These are phyloP conservation scores for Drosophila anomalata DNA, from an alignment of 2,888 invertebrate species.

Conservation along the genomic window DNA sequence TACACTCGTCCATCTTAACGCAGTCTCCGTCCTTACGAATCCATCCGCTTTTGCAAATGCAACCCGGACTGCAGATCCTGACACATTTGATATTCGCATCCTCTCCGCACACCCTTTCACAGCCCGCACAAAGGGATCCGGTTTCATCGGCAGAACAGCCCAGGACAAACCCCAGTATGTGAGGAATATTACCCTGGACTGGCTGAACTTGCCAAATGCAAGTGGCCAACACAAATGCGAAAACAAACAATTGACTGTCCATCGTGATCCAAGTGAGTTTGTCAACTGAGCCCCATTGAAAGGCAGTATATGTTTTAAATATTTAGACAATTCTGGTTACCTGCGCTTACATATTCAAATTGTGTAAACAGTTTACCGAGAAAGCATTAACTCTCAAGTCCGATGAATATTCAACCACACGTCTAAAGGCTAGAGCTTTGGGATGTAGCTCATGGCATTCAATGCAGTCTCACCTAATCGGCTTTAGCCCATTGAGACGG, in stretches of 20 bases:
- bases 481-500: slow-evolving; percentile 19
- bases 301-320: background rate
- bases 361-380: background rate
- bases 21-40: background rate
- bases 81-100: background rate
- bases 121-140: background rate
- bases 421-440: background rate
- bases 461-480: slow-evolving; percentile 20
- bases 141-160: background rate
- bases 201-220: background rate
- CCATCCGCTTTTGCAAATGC: background rate
- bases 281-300: background rate
- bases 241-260: background rate
- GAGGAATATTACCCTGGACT: background rate
- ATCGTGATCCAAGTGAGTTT: background rate
- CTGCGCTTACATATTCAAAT: background rate
- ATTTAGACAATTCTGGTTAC: background rate
- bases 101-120: background rate
- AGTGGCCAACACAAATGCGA: background rate
- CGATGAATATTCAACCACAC: background rate
- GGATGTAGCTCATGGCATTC: background rate
- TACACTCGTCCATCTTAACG: background rate
- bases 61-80: background rate
- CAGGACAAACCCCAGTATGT: background rate
- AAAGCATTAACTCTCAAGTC: background rate